Evolutionary conservation across 2,888 invertebrate species (phyloP), one percentile per base, ranked within the genome.

Genomic region (Drosophila atripex): DNA sequence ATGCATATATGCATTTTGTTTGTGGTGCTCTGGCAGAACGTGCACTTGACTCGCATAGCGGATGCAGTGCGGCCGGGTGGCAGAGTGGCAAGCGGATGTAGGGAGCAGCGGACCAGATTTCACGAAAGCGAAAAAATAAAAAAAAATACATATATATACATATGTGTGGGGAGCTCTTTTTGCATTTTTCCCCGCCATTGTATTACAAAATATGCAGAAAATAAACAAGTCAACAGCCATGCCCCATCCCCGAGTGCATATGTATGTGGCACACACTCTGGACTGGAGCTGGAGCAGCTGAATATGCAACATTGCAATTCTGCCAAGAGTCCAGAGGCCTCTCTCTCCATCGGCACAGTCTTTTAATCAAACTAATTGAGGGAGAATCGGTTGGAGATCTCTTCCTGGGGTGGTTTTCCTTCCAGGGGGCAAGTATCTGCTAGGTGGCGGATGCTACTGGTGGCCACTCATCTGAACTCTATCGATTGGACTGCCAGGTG

Each of bases 331-430:
- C 16, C 16, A 14, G 38, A 38, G 32, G 32, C 32, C 32, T 21
- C 28, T 28, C 28, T 28, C 28, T 28, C 28, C 8, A 28, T 28
- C 7, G 12, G 14, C 16, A 3, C 16, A 18, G 18, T 9, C 39
- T 38, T 46, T 56, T 68, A 64, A 68, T 68, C 46, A 64, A 53
- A 49, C 52, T 63, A 68, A 63, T 68, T 68, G 55, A 23, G 23
- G 21, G 16, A 23, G 11, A 18, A 51, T 6, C 12, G 28, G 23
- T 35, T 9, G 18, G 16, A 47, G 50, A 52, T 51, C 35, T 35
- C 14, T n/a, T 9, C 39, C 5, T 12, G 16, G 39, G 39, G 39
- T 41, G 8, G 39, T 41, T 41, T 18, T 32, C n/a, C 30, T 9
- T 30, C 25, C 25, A 25, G 25, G 6, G 6, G 25, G 25, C 18